Conservation (phyloP, 2,797 vertebrate species). For the Alfaro cultratus region DNA sequence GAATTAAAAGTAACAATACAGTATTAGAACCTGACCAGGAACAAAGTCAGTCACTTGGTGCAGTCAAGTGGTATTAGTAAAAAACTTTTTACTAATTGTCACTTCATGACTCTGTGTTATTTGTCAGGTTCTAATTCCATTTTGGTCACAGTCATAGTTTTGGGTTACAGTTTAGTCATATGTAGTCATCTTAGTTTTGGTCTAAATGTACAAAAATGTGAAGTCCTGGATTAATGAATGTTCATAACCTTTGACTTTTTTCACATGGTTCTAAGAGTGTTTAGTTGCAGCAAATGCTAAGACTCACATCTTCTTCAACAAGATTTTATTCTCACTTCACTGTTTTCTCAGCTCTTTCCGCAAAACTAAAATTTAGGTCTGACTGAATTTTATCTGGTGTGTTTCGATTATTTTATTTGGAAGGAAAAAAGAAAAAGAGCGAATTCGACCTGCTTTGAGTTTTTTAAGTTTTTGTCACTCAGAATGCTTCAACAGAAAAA, state of each 20-base stretch:
- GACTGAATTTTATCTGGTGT: neutral
- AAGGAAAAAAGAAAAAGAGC: too few relatives aligned
- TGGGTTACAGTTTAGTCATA: neutral
- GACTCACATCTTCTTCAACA: neutral
- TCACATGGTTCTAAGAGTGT: neutral
- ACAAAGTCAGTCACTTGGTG: neutral
- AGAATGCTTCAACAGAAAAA: neutral
- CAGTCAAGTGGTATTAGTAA: neutral
- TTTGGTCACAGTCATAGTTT: neutral
- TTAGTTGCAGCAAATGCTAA: neutral
- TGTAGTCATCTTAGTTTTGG: neutral
- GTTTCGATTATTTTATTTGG: too few relatives aligned
- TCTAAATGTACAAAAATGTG: neutral
- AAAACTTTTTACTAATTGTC: neutral
- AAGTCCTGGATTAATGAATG: neutral
- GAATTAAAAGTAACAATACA: neutral
- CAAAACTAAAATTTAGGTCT: neutral
- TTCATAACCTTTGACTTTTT: neutral
- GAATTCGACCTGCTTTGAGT: neutral
- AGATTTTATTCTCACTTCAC: neutral
- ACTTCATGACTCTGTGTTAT: neutral
- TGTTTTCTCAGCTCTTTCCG: neutral
- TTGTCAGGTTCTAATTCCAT: neutral
- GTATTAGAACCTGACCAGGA: neutral
- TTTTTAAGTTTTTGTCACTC: neutral